Evolutionary conservation across 2,113 vertebrate genomes (phyloP), one percentile per base, ranked within the genome.

Genomic region (Tretioscincus oriximinensis): DNA sequence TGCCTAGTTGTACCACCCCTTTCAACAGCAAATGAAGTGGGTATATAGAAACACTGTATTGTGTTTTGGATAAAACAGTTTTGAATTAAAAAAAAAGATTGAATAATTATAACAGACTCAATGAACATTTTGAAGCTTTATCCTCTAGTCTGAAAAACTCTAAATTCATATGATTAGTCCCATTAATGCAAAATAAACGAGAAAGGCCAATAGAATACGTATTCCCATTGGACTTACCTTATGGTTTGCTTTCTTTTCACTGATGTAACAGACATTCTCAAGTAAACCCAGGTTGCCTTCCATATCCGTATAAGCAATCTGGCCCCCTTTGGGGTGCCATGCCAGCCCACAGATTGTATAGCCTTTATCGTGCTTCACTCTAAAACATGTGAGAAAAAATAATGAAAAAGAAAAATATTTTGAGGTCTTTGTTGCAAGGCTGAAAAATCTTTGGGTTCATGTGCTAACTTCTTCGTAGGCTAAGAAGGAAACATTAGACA

Each of bases 291-390:
- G 92, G 64, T 98, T 97, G 86, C 98, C 98, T 93, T 99, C 96
- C 0, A 90, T 96, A 88, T 99, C 98, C 0, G 98, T 98, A 89
- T 98, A 99, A 76, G 94, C 97, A 1, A 99, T 93, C 86, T 94
- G 96, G 5, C 63, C 80, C 2, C 94, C 92, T 6, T 94, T 95
- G 5, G 98, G 98, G 78, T 98, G 96, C 98, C 98, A 99, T 0
- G 96, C 96, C 86, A 99, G 81, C 1, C 96, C 91, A 92, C 97
- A 98, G 81, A 99, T 93, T 0, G 97, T 94, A 90, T 97, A 98
- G 64, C 95, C 95, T 86, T 97, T 99, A 86, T 99, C 98, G 18
- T 99, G 98, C 70, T 97, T 98, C 90, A 97, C 96, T 86, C 98
- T 99, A 88, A 85, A 89, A 84, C 88, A 88, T 11, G 87, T 20